phyloP scores from a whole-genome alignment of 2,113 vertebrate species.

The Cyphomyrus discorhynchus region DNA sequence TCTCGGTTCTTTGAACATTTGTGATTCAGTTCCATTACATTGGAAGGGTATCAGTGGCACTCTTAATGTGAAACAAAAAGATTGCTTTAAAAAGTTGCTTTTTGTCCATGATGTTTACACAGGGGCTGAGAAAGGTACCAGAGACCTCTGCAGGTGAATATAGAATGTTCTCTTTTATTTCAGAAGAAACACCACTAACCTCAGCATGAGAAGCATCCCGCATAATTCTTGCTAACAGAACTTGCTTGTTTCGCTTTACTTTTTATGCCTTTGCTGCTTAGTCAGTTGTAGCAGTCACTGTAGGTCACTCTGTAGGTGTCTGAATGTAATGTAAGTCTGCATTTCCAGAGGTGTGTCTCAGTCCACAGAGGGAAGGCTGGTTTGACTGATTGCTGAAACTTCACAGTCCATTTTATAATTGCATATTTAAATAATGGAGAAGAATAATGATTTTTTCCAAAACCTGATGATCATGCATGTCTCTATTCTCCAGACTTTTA shows the following conservation, averaged over 20 bases:
- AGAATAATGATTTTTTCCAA: not conserved
- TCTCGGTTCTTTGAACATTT: not conserved
- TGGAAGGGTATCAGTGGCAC: not conserved
- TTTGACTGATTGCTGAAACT: not conserved
- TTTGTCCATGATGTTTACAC: slow-evolving; percentile 17
- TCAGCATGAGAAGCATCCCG: not conserved
- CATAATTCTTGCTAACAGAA: slow-evolving; percentile 6
- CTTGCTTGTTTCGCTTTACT: not conserved
- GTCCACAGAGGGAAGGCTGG: not conserved
- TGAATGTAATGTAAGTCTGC: not conserved
- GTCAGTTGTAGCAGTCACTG: not conserved
- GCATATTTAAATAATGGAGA: too few relatives aligned
- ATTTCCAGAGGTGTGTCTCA: not conserved
- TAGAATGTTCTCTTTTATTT: not conserved
- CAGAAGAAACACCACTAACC: not conserved
- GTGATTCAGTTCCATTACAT: not conserved
- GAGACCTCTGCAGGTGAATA: slow-evolving; percentile 14
- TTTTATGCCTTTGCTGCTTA: not conserved
- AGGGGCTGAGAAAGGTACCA: slow-evolving; percentile 8
- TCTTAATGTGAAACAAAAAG: not conserved
- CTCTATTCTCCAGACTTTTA: not conserved
- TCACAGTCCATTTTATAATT: not conserved
- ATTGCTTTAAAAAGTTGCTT: slow-evolving; percentile 12
- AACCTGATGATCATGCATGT: not conserved
- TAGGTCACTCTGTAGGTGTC: not conserved